Conservation (phyloP, 2,113 vertebrate genomes). For the Vicugna pacos region DNA sequence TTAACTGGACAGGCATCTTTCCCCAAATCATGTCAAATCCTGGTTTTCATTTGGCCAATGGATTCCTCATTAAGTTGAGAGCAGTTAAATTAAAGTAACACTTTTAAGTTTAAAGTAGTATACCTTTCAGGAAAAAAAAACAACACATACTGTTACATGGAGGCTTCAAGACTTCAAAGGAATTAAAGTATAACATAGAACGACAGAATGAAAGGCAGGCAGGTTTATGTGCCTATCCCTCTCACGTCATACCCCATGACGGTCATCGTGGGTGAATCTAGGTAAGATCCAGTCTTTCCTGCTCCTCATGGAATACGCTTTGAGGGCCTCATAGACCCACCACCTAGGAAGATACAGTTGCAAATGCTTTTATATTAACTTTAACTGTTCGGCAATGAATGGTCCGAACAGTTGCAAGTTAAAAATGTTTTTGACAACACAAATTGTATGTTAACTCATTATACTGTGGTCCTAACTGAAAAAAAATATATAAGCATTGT, state of each 20-base stretch:
- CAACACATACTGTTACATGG: neutral
- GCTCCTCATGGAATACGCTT: neutral
- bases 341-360: neutral
- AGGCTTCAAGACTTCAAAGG: neutral
- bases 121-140: neutral
- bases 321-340: neutral
- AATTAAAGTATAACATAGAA: neutral
- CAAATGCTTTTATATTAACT: conserved; percentile 20
- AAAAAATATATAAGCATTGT: neutral
- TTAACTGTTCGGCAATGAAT: neutral
- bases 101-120: neutral
- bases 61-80: neutral
- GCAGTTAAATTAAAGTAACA: neutral
- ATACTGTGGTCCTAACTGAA: neutral
- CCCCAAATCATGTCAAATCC: neutral
- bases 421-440: neutral
- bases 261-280: neutral
- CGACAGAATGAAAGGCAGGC: neutral
- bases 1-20: neutral
- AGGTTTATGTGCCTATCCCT: neutral
- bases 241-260: neutral
- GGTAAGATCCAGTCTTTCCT: neutral
- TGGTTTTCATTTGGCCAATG: neutral
- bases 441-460: neutral
- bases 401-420: neutral